phyloP scores from a whole-genome alignment of 2,797 vertebrate genomes.

The Tamandua tetradactyla region DNA sequence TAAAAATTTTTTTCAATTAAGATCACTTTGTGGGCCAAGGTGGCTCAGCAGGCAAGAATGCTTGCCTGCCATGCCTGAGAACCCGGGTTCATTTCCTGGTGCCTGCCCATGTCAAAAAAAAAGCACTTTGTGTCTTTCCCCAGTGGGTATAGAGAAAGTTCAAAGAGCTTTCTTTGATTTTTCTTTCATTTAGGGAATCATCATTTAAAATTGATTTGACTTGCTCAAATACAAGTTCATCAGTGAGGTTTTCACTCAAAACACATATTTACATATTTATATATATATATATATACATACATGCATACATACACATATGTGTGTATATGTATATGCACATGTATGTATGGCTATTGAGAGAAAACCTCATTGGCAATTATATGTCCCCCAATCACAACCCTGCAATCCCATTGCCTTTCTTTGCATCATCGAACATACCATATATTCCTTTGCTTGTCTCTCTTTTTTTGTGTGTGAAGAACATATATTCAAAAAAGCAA shows the following conservation, averaged over 20 bases:
- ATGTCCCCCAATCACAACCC: not conserved
- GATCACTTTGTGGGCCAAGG: not conserved
- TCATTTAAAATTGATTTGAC: not conserved
- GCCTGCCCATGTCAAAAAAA: too few species aligned
- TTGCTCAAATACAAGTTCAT: not conserved
- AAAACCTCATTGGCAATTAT: not conserved
- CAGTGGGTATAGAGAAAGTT: not conserved
- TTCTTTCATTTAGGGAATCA: not conserved
- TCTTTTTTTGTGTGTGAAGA: too few species aligned
- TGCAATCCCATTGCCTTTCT: not conserved
- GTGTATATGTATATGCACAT: not conserved
- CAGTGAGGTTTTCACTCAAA: not conserved
- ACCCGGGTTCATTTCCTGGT: too few species aligned
- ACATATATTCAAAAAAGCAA: too few species aligned
- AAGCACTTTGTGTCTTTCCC: not conserved
- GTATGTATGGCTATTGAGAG: not conserved
- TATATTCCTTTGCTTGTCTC: not conserved
- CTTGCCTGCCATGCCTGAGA: too few species aligned
- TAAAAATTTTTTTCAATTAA: too few species aligned
- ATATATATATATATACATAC: not conserved
- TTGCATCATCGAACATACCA: not conserved
- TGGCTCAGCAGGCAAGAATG: too few species aligned
- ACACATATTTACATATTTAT: not conserved
- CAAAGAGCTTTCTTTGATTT: not conserved
- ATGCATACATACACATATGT: too few species aligned